These are phyloP conservation scores for Hypsopygia costalis DNA, from an alignment of 2,888 invertebrate species.

Conservation along the genomic window DNA sequence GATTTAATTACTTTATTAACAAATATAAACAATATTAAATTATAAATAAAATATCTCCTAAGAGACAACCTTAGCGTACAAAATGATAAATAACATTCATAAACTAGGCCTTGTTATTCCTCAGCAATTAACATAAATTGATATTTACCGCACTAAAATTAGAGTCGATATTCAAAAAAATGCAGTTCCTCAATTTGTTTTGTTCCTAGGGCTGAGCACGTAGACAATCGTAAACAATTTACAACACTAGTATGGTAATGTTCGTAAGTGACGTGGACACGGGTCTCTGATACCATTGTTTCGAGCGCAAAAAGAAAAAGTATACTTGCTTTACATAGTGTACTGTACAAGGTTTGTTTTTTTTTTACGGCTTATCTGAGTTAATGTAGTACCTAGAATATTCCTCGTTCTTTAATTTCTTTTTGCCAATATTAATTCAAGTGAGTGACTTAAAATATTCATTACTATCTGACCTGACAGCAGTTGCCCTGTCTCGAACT, in stretches of 20 bases:
- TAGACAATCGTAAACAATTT: constrained; percentile 36
- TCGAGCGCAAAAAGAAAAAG: constrained; percentile 23
- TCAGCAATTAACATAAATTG: not conserved
- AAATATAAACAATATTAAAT: not conserved
- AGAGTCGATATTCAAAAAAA: constrained; percentile 7
- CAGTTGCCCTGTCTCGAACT: too few species aligned
- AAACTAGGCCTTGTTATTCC: constrained; percentile 1
- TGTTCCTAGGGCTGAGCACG: constrained; percentile 24
- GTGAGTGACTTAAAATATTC: too few species aligned
- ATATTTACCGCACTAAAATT: not conserved
- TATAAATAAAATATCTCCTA: not conserved
- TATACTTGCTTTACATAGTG: constrained; percentile 3
- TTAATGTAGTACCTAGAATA: too few species aligned
- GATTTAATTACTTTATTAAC: too few species aligned
- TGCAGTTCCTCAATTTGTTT: constrained; percentile 6
- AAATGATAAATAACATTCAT: constrained; percentile 23
- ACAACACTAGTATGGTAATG: constrained; percentile 37
- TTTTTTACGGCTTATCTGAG: not conserved
- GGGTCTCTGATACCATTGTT: constrained; percentile 46
- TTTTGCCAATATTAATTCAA: too few species aligned
- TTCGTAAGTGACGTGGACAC: constrained; percentile 38
- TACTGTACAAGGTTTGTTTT: constrained; percentile 5
- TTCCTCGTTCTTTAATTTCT: too few species aligned
- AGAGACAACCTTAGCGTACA: constrained; percentile 13
- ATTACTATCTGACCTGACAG: too few species aligned